A percentile compares a stretch with the other conserved stretches of the same genome.
phyloP scores from a whole-genome alignment of 2,888 invertebrate species.

The Corbicula japonica region DNA sequence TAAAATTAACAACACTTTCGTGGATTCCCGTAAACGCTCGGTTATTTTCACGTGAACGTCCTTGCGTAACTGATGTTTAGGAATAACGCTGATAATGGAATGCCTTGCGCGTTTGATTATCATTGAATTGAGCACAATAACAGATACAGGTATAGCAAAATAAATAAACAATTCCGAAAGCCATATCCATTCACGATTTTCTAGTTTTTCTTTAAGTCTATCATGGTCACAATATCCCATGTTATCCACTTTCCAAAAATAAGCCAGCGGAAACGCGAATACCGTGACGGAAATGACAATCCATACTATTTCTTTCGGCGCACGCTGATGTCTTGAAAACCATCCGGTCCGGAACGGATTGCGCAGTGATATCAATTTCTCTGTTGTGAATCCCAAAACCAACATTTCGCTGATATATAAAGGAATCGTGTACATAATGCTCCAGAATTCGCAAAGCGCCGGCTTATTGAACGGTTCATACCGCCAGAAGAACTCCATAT shows the following conservation, averaged over 20 bases:
- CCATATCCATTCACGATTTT: slow-evolving; percentile 72
- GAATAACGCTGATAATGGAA: slow-evolving; percentile 9
- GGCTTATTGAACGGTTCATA: slow-evolving; percentile 72
- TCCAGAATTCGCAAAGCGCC: slow-evolving; percentile 82
- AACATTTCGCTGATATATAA: slow-evolving; percentile 84
- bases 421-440: slow-evolving; percentile 80
- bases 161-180: slow-evolving; percentile 76
- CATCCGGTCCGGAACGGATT: slow-evolving; percentile 81
- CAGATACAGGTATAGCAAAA: slow-evolving; percentile 73
- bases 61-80: slow-evolving; percentile 5
- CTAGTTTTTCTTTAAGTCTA: slow-evolving; percentile 9
- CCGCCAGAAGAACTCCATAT: slow-evolving; percentile 84
- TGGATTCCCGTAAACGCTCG: slow-evolving; percentile 62
- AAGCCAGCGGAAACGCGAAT: slow-evolving; percentile 81
- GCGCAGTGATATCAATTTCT: slow-evolving; percentile 83
- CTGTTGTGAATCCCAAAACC: slow-evolving; percentile 84
- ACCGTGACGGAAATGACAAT: slow-evolving; percentile 71
- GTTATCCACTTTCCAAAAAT: slow-evolving; percentile 80
- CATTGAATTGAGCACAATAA: slow-evolving; percentile 74
- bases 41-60: slow-evolving; percentile 51
- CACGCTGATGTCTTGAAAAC: slow-evolving; percentile 79
- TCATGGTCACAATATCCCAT: slow-evolving; percentile 61
- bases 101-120: slow-evolving; percentile 69
- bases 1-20: slow-evolving; percentile 79
- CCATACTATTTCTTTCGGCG: slow-evolving; percentile 77